phyloP scores from a whole-genome alignment of 2,113 vertebrate genomes.

The Leptocoma aspasia region DNA sequence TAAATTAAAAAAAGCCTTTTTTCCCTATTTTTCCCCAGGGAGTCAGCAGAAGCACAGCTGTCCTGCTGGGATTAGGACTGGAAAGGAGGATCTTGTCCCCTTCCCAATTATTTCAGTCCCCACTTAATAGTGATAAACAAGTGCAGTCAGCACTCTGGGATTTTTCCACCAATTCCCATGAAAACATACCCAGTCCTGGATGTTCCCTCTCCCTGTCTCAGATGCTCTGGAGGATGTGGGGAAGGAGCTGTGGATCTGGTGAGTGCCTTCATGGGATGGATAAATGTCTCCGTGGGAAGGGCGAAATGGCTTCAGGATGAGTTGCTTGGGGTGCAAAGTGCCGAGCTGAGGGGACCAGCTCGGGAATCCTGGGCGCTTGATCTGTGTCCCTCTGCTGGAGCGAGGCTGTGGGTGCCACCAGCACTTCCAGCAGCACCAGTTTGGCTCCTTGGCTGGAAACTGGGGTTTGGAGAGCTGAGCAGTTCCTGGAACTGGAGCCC shows the following conservation, averaged over 20 bases:
- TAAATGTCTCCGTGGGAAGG: not conserved
- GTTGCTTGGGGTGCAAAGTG: not conserved
- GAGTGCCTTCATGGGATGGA: not conserved
- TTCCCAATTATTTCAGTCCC: slow-evolving; percentile 53
- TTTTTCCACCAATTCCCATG: not conserved
- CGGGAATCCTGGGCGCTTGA: accelerated
- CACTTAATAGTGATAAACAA: slow-evolving; percentile 46
- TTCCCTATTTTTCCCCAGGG: not conserved
- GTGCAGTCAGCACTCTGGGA: not conserved
- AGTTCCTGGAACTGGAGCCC: slow-evolving; percentile 74
- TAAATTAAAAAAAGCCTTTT: not conserved
- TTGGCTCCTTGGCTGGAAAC: not conserved
- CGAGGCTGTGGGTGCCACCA: not conserved
- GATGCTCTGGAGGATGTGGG: not conserved
- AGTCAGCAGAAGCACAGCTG: slow-evolving; percentile 68
- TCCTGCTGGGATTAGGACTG: slow-evolving; percentile 55
- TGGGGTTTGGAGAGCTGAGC: not conserved
- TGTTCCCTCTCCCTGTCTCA: not conserved
- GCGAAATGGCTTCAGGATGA: not conserved
- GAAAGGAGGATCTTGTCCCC: not conserved
- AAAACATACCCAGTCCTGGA: not conserved
- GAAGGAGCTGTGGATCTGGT: not conserved
- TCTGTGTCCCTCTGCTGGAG: accelerated
- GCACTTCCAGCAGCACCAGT: not conserved
- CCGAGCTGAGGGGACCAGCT: accelerated